These are phyloP conservation scores for Phaedon cochleariae DNA, from an alignment of 2,888 invertebrate species.

Conservation along the genomic window DNA sequence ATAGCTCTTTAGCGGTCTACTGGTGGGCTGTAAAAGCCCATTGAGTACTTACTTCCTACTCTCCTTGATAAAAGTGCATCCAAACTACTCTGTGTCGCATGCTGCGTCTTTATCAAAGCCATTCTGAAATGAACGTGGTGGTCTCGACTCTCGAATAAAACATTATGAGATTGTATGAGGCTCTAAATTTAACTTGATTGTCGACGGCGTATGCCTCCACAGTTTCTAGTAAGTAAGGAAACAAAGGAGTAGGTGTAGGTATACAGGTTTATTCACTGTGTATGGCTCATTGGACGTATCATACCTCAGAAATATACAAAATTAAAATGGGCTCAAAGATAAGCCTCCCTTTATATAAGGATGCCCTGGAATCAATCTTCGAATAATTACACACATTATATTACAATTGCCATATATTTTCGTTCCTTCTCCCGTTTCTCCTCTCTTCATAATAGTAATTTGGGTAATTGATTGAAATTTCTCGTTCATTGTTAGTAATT, in stretches of 20 bases:
- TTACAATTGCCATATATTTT: too few relatives aligned
- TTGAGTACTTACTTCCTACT: conserved; percentile 12
- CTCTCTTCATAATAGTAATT: too few relatives aligned
- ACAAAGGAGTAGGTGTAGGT: not conserved
- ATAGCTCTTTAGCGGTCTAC: not conserved
- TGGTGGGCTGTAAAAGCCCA: conserved; percentile 16
- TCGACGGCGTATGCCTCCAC: not conserved
- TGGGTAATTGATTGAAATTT: too few relatives aligned
- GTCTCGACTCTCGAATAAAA: not conserved
- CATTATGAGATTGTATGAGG: not conserved
- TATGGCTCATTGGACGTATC: too few relatives aligned
- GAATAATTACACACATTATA: too few relatives aligned
- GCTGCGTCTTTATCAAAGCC: not conserved
- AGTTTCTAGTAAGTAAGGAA: not conserved
- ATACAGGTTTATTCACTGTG: too few relatives aligned
- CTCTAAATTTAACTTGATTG: not conserved
- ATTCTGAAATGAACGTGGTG: not conserved
- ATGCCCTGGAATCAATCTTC: too few relatives aligned
- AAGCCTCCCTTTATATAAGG: too few relatives aligned
- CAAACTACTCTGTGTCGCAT: not conserved
- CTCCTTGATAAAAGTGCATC: conserved; percentile 12
- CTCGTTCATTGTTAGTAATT: too few relatives aligned
- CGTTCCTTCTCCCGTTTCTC: too few relatives aligned
- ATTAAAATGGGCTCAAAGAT: too few relatives aligned
- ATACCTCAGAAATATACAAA: too few relatives aligned